phyloP scores from a whole-genome alignment of 2,797 vertebrate genomes.

The Nasua narica region DNA sequence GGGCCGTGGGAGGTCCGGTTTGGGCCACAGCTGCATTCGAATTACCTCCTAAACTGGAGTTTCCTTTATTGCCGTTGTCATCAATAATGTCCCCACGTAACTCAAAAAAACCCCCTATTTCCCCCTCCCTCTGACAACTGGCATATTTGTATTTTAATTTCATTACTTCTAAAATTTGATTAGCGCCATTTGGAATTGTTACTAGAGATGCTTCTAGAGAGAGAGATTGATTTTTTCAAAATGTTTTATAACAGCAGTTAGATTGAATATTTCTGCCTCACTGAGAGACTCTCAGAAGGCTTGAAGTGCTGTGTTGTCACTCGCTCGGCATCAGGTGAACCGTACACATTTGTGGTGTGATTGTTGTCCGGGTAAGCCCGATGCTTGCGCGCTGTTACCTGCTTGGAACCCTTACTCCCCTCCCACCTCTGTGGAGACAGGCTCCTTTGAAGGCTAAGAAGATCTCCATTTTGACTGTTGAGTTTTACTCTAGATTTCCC shows the following conservation, averaged over 20 bases:
- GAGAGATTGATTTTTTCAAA: not conserved
- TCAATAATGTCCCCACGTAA: not conserved
- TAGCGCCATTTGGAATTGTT: slow-evolving; percentile 4
- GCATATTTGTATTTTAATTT: not conserved
- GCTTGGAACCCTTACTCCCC: not conserved
- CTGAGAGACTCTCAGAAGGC: not conserved
- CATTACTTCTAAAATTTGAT: not conserved
- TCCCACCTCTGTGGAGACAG: not conserved
- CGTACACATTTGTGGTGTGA: not conserved
- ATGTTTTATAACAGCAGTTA: not conserved
- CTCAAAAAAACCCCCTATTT: not conserved
- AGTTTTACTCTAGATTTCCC: slow-evolving; percentile 1
- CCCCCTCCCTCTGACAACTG: not conserved
- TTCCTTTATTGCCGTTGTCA: not conserved
- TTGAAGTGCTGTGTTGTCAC: not conserved
- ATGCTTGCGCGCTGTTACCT: not conserved
- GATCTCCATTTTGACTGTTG: not conserved
- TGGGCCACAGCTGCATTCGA: rapidly evolving
- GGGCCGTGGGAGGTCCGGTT: rapidly evolving
- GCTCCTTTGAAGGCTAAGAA: not conserved
- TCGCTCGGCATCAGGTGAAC: not conserved
- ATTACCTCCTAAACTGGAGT: not conserved
- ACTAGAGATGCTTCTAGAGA: not conserved
- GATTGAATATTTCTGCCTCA: not conserved
- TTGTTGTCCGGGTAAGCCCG: not conserved